Evolutionary conservation across 53 echinoderm and acorn worm genomes (phyloP).

Genomic region (Antedon mediterranea): DNA sequence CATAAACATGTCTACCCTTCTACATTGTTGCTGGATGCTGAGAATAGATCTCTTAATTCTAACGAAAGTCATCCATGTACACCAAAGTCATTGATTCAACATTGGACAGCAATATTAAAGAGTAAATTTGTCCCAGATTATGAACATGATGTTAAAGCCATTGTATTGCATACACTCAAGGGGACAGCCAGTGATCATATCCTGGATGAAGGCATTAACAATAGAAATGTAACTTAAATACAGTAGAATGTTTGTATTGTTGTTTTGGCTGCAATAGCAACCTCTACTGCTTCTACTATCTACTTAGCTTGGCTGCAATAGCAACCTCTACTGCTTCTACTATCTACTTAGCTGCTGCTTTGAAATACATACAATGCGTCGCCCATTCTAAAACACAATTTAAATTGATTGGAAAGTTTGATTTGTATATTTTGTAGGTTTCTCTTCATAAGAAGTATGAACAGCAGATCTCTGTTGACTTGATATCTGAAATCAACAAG

Average conservation of each 20-base stretch:
- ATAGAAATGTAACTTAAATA: neutral
- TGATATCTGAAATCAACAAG: neutral
- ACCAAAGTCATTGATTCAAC: neutral
- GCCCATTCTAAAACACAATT: no score
- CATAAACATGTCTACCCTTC: no score
- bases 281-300: no score
- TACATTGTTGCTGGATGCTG: no score
- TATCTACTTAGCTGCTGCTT: no score
- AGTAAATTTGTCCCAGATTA: slow-evolving; percentile 44
- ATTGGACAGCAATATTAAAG: slow-evolving; percentile 15
- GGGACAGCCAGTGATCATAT: neutral
- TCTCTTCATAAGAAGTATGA: neutral
- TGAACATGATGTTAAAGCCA: slow-evolving; percentile 35
- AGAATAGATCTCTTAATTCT: no score
- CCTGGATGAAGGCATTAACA: neutral
- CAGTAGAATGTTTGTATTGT: no score
- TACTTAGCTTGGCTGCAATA: no score
- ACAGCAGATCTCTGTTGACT: neutral
- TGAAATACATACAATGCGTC: no score
- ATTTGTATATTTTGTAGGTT: neutral
- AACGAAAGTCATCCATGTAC: neutral
- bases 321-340: no score
- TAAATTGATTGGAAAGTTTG: neutral
- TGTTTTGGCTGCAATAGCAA: no score
- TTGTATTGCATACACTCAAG: slow-evolving; percentile 52